phyloP scores from a whole-genome alignment of 2,797 vertebrate genomes.

The Chrysolophus pictus region DNA sequence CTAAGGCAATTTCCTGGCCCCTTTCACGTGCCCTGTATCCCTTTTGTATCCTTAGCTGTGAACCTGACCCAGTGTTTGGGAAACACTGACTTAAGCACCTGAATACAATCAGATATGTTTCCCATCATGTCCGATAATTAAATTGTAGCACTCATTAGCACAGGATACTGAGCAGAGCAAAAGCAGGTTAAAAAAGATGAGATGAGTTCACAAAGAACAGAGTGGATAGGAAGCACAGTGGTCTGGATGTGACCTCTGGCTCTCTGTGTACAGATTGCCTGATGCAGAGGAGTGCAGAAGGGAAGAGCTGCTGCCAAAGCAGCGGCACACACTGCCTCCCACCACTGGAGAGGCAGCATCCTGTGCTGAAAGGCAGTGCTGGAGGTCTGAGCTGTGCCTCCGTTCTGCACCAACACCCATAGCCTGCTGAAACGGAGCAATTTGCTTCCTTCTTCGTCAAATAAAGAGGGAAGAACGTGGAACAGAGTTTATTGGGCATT shows the following conservation, averaged over 20 bases:
- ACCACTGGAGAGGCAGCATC: background rate
- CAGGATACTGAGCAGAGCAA: conserved; percentile 15
- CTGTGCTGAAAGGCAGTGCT: background rate
- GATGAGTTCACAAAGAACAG: background rate
- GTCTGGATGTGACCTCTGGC: background rate
- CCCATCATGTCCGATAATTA: conserved; percentile 38
- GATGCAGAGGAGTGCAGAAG: background rate
- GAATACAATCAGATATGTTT: conserved; percentile 13
- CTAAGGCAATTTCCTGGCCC: background rate
- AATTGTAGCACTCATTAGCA: conserved; percentile 33
- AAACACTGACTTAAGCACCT: conserved; percentile 14
- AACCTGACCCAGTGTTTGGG: background rate
- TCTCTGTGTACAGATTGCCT: background rate
- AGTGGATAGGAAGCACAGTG: background rate
- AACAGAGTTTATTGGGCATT: background rate
- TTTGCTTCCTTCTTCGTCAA: background rate
- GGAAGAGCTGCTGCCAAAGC: background rate
- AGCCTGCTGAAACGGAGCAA: background rate
- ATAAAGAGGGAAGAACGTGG: background rate
- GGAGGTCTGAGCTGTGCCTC: background rate
- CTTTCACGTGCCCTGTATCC: background rate
- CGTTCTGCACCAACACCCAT: background rate
- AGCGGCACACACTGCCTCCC: background rate
- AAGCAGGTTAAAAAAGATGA: background rate
- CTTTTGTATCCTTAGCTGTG: conserved; percentile 6